Evolutionary conservation across 2,888 invertebrate species (phyloP).

Genomic region (Clepsis dumicolana): DNA sequence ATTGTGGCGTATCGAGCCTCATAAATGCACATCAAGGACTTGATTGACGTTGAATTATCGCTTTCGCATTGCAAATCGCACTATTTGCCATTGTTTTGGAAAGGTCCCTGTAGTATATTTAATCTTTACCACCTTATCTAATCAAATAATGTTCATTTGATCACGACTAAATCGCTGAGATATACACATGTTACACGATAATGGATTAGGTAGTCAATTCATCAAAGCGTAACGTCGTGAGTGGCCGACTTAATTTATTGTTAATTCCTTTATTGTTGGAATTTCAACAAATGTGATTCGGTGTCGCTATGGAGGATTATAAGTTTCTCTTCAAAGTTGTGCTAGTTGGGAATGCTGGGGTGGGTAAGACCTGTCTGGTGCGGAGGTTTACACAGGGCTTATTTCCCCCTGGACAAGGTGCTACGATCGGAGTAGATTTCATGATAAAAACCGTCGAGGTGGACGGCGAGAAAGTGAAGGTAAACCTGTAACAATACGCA

Average conservation of each 20-base stretch:
- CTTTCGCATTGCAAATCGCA: slow-evolving; percentile 44
- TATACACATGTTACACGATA: slow-evolving; percentile 53
- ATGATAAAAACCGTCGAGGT: slow-evolving; percentile 99
- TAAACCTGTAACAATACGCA: slow-evolving; percentile 66
- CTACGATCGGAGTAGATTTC: slow-evolving; percentile 99
- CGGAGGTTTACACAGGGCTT: slow-evolving; percentile 98
- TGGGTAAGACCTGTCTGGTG: slow-evolving; percentile 99
- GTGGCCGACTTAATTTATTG: slow-evolving; percentile 61
- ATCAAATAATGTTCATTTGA: slow-evolving; percentile 69
- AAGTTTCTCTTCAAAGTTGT: slow-evolving; percentile 99
- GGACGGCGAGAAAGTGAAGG: slow-evolving; percentile 97
- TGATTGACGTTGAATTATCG: slow-evolving; percentile 56
- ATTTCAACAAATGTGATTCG: slow-evolving; percentile 71
- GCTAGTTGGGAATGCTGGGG: slow-evolving; percentile 98
- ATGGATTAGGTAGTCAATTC: slow-evolving; percentile 65
- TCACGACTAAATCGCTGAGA: slow-evolving; percentile 64
- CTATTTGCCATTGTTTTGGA: slow-evolving; percentile 59
- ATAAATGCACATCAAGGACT: slow-evolving; percentile 35
- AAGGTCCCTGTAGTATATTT: slow-evolving; percentile 50
- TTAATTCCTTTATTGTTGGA: slow-evolving; percentile 44
- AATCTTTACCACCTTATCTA: slow-evolving; percentile 55
- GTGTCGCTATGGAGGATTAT: slow-evolving; percentile 96
- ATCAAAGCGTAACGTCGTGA: slow-evolving; percentile 73
- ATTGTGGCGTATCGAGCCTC: slow-evolving; percentile 11
- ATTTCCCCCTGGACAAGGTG: slow-evolving; percentile 99